phyloP scores from a whole-genome alignment of 2,797 vertebrate genomes.

The Tragopan temminckii region DNA sequence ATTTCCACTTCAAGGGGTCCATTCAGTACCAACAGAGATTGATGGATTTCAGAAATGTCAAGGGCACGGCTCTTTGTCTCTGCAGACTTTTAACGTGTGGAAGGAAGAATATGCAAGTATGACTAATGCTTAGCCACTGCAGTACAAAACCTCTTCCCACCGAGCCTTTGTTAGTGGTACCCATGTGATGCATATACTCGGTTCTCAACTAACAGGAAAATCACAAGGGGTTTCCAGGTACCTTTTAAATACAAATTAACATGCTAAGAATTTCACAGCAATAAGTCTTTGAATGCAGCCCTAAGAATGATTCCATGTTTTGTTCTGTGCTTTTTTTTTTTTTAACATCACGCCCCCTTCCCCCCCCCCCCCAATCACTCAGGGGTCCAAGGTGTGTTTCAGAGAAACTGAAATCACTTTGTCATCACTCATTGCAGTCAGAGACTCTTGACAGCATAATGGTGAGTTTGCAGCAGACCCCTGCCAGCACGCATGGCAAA shows the following conservation, averaged over 20 bases:
- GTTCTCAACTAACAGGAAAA: constrained; percentile 12
- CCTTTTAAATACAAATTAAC: background rate
- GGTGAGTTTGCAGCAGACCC: background rate
- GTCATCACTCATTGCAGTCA: background rate
- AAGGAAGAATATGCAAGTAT: constrained; percentile 18
- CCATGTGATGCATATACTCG: rapidly evolving
- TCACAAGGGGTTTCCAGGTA: constrained; percentile 5
- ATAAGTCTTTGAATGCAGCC: background rate
- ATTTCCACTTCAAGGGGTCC: background rate
- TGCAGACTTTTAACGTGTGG: background rate
- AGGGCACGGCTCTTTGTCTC: constrained; percentile 31
- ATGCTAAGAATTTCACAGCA: background rate
- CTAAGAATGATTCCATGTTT: background rate
- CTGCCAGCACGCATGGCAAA: background rate
- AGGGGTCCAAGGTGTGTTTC: background rate
- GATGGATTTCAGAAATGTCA: constrained; percentile 27
- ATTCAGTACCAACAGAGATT: background rate
- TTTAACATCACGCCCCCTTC: background rate
- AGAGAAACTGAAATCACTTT: background rate
- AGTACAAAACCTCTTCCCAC: constrained; percentile 7
- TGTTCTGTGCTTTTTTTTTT: background rate
- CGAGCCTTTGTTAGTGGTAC: constrained; percentile 34
- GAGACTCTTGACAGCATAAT: background rate
- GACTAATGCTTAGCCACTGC: constrained; percentile 34
- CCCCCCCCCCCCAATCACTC: background rate